phyloP scores from a whole-genome alignment of 2,113 vertebrate species.

The Seriola rivoliana region DNA sequence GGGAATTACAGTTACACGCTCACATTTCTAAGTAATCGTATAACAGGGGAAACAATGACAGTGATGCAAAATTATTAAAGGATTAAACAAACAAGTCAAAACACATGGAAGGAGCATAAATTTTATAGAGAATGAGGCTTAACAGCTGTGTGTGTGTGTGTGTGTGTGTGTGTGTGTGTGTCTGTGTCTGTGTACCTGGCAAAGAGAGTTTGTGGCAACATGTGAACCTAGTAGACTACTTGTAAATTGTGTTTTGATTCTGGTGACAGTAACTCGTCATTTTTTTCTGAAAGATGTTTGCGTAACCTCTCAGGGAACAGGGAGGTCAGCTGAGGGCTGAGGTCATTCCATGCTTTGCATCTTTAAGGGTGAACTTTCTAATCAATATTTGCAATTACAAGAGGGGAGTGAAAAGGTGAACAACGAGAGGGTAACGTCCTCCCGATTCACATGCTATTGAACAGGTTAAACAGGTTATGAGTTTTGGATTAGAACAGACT shows the following conservation, averaged over 20 bases:
- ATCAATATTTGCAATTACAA: constrained; percentile 7
- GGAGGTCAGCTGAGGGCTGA: too few relatives aligned
- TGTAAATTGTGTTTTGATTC: too few relatives aligned
- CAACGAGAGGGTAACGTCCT: background rate
- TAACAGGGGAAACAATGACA: background rate
- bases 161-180: too few relatives aligned
- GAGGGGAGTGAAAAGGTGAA: background rate
- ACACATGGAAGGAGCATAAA: background rate
- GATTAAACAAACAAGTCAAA: background rate
- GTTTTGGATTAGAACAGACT: background rate
- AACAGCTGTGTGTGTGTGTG: background rate
- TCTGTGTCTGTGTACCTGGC: too few relatives aligned
- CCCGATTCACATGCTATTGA: background rate
- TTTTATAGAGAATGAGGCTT: background rate
- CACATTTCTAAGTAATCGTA: background rate
- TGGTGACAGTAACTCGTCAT: too few relatives aligned
- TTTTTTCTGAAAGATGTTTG: too few relatives aligned
- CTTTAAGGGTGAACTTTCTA: background rate
- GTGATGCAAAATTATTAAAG: background rate
- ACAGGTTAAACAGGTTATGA: background rate
- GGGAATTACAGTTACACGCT: background rate
- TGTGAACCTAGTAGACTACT: too few relatives aligned
- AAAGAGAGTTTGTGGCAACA: background rate
- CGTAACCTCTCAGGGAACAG: background rate
- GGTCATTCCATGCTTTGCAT: too few relatives aligned